Evolutionary conservation across 2,888 invertebrate genomes (phyloP), one percentile per base, ranked within the genome.

Genomic region (Thelaira solivaga): DNA sequence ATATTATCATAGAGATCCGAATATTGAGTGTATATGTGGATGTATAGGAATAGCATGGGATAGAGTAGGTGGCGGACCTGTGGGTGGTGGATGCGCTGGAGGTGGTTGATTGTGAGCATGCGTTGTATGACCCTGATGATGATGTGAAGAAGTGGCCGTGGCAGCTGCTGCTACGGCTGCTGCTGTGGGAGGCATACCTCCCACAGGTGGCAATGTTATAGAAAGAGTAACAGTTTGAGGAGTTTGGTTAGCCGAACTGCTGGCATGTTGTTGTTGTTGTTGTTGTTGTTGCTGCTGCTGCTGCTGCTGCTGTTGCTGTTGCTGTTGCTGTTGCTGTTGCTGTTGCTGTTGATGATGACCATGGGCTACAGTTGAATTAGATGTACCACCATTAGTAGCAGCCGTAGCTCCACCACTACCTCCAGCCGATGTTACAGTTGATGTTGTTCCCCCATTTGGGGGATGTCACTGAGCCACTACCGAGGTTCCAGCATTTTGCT

Each of bases 1-100:
- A 83, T 88, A 87, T 85, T 87, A 89, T 89, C 89, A 89, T 88
- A 88, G 88, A 88, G 88, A 89, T 89, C 88, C 88, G 85, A 89
- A 89, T 86, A 89, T 89, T 85, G 88, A 89, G 87, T 89, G 89
- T 85, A 88, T 88, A 82, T 88, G 88, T 78, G 88, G 88, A 84
- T 88, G 88, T 83, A 88, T 85, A 82, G 88, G 88, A 84, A 88
- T 88, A 69, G 88, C 87, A 79, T 88, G 88, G 69, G 88, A 88
- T 75, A 88, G 81, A 74, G 87, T 83, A 51, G 86, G 83, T 62
- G 86, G 83, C 62, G 86, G 85, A 31, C 84, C 84, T 57, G 86
- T 82, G 41, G 83, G 83, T 61, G 83, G 74, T 16, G 80, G 81
- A 18, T 76, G 73, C 43, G 83, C 74, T 24, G 81, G 74, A 22